A percentile compares a stretch with the other conserved stretches of the same genome.
phyloP scores from a whole-genome alignment of 2,888 invertebrate genomes.

The Sipha maydis region DNA sequence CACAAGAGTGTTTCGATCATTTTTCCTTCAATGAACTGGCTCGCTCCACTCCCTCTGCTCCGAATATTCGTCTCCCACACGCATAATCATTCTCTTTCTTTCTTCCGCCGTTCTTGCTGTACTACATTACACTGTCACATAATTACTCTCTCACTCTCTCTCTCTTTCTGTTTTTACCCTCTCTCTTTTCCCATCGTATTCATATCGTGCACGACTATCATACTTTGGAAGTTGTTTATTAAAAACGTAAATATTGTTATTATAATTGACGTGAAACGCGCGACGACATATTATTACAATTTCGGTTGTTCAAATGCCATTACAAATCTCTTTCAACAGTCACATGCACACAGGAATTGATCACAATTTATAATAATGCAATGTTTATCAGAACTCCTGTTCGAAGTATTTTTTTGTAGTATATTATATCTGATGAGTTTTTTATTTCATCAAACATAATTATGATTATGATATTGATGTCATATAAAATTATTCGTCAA shows the following conservation, averaged over 20 bases:
- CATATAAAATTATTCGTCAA: too few species aligned
- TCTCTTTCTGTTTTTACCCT: neutral
- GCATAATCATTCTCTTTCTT: neutral
- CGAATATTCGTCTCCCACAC: neutral
- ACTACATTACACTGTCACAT: neutral
- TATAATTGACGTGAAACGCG: neutral
- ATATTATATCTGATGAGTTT: neutral
- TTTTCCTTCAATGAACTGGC: slow-evolving; percentile 48
- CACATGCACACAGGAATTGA: neutral
- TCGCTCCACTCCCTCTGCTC: neutral
- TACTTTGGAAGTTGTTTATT: neutral
- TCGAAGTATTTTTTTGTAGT: neutral
- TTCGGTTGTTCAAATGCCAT: neutral
- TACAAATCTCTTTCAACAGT: neutral
- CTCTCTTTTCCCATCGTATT: neutral
- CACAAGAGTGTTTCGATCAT: slow-evolving; percentile 39
- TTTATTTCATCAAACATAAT: too few species aligned
- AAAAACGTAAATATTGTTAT: neutral
- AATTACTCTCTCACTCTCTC: neutral
- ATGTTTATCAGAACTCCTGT: neutral
- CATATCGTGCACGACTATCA: neutral
- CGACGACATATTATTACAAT: neutral
- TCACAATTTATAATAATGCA: neutral
- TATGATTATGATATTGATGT: too few species aligned
- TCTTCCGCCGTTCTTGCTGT: neutral